Evolutionary conservation across 1,140 invertebrate species (phyloP).

Genomic region (Scaptomyza hsui): DNA sequence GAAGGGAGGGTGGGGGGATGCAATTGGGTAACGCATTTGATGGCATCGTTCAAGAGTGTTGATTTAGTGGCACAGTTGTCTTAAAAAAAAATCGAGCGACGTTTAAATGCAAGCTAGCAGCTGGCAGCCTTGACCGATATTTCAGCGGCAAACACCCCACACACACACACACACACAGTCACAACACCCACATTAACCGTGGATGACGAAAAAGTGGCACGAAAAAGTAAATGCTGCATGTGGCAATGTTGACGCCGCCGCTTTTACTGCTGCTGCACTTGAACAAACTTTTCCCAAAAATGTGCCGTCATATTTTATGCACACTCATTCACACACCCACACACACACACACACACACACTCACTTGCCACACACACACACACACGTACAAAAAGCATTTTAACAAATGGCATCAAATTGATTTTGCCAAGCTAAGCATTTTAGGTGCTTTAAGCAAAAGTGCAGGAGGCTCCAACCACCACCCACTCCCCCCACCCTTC

Average conservation of each 20-base stretch:
- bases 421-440: conserved; percentile 73
- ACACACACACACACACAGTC: conserved; percentile 31
- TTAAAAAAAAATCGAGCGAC: conserved; percentile 38
- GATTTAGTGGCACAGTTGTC: conserved; percentile 58
- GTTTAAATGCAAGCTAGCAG: conserved; percentile 42
- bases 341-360: conserved; percentile 19
- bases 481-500: neutral
- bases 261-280: conserved; percentile 33
- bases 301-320: conserved; percentile 56
- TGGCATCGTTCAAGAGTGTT: conserved; percentile 39
- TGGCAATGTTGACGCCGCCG: conserved; percentile 35
- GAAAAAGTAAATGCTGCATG: conserved; percentile 33
- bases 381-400: conserved; percentile 53
- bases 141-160: conserved; percentile 47
- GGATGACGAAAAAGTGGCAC: conserved; percentile 50
- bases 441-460: conserved; percentile 54
- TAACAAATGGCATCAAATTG: conserved; percentile 77
- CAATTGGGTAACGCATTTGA: conserved; percentile 6
- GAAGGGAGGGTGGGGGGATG: neutral
- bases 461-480: neutral
- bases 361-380: conserved; percentile 3
- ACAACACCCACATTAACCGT: conserved; percentile 9
- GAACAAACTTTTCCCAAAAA: conserved; percentile 48
- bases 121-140: conserved; percentile 73
- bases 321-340: conserved; percentile 26